A percentile compares a stretch with the other conserved stretches of the same genome.
Conservation (phyloP, 2,113 vertebrate genomes). For the Cyprinodon variegatus region DNA sequence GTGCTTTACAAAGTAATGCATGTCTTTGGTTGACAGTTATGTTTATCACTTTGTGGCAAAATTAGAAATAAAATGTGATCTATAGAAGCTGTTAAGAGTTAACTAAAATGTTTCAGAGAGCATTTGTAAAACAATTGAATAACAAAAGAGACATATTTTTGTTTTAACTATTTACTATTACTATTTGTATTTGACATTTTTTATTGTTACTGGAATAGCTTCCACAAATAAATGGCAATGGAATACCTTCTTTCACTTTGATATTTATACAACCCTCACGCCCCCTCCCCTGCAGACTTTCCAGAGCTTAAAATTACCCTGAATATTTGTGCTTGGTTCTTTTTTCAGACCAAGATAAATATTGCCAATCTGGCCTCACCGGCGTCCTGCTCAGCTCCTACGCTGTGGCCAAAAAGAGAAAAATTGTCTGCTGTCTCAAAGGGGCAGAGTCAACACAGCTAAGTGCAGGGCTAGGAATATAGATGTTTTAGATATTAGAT, state of each 20-base stretch:
- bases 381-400: conserved; percentile 51
- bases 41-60: conserved; percentile 21
- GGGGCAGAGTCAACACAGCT: conserved; percentile 67
- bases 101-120: conserved; percentile 1
- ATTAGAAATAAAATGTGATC: conserved; percentile 11
- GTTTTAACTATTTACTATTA: conserved; percentile 2
- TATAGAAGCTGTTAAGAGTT: conserved; percentile 6
- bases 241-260: conserved; percentile 54
- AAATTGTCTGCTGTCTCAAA: conserved; percentile 71
- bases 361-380: conserved; percentile 69
- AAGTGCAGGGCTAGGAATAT: conserved; percentile 47
- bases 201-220: conserved; percentile 26
- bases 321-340: conserved; percentile 69
- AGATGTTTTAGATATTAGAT: conserved; percentile 68
- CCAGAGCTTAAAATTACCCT: conserved; percentile 62
- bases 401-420: conserved; percentile 59
- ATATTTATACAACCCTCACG: conserved; percentile 54
- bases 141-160: background rate
- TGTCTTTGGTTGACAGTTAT: conserved; percentile 1
- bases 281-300: conserved; percentile 36
- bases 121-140: conserved; percentile 25
- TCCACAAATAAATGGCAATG: conserved; percentile 26
- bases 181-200: conserved; percentile 18
- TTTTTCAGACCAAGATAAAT: conserved; percentile 74
- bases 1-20: conserved; percentile 25